Evolutionary conservation across 1,140 invertebrate genomes (phyloP).

Genomic region (Euura lappo): DNA sequence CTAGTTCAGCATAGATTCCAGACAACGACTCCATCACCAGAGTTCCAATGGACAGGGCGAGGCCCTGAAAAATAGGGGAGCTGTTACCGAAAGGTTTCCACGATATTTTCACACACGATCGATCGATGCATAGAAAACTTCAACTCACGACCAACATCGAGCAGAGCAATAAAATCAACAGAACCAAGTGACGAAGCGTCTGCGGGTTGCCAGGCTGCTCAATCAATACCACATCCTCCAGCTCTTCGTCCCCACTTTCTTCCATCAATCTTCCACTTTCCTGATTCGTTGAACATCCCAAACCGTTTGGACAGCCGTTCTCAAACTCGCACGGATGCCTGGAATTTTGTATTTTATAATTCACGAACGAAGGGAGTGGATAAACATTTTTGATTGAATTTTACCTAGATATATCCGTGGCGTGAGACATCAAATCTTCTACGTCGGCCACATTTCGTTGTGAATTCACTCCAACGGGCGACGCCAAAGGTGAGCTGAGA

Average conservation of each 20-base stretch:
- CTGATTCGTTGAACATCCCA: constrained; percentile 33
- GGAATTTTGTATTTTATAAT: constrained; percentile 12
- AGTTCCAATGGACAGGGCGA: constrained; percentile 86
- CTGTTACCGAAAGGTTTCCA: constrained; percentile 17
- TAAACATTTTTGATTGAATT: background rate
- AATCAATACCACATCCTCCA: constrained; percentile 44
- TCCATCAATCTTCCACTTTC: constrained; percentile 41
- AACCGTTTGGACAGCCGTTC: constrained; percentile 44
- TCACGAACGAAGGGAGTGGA: background rate
- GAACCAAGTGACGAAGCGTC: constrained; percentile 79
- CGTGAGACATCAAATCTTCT: constrained; percentile 69
- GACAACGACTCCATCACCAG: constrained; percentile 84
- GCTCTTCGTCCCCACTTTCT: constrained; percentile 33
- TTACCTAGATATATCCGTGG: constrained; percentile 32
- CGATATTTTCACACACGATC: constrained; percentile 8
- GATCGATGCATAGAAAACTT: constrained; percentile 10
- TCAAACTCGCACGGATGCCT: constrained; percentile 14
- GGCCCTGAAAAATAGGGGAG: constrained; percentile 65
- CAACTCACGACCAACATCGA: constrained; percentile 87
- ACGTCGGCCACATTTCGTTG: constrained; percentile 69
- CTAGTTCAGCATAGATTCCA: constrained; percentile 89
- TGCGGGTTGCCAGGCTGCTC: constrained; percentile 69
- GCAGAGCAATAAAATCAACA: constrained; percentile 80
- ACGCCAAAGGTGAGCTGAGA: constrained; percentile 44
- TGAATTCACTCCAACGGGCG: constrained; percentile 42